phyloP scores from a whole-genome alignment of 2,888 invertebrate genomes.

The Drosophila fulvimacula region DNA sequence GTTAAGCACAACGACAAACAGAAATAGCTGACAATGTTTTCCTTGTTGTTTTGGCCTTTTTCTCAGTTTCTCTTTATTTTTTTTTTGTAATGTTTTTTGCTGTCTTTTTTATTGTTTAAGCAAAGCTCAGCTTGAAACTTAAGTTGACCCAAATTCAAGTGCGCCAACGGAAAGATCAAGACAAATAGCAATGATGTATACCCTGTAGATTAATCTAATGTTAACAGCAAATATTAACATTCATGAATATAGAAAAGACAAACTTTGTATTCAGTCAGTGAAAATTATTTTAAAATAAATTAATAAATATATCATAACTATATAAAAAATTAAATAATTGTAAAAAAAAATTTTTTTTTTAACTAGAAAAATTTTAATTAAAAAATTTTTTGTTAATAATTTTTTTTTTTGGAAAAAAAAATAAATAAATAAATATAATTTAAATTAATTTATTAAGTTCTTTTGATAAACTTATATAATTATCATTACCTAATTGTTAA shows the following conservation, averaged over 20 bases:
- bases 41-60: constrained; percentile 16
- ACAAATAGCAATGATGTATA: constrained; percentile 8
- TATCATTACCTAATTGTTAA: background rate
- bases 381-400: too few species aligned
- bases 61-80: constrained; percentile 27
- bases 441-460: too few species aligned
- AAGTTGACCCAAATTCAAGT: constrained; percentile 70
- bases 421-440: too few species aligned
- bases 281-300: too few species aligned
- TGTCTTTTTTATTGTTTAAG: constrained; percentile 39
- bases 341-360: background rate
- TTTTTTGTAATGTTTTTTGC: constrained; percentile 12
- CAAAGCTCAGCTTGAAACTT: constrained; percentile 73
- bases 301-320: too few species aligned
- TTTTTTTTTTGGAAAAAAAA: too few species aligned
- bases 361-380: background rate
- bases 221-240: background rate
- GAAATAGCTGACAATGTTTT: constrained; percentile 55
- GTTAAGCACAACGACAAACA: constrained; percentile 35
- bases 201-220: constrained; percentile 18
- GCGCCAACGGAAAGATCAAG: constrained; percentile 32
- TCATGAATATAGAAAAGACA: too few species aligned
- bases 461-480: background rate
- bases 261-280: too few species aligned
- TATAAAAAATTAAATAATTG: too few species aligned